Evolutionary conservation across 37 sponge, comb jelly and placozoan genomes (phyloP).

Genomic region (Theonella swinhoei): DNA sequence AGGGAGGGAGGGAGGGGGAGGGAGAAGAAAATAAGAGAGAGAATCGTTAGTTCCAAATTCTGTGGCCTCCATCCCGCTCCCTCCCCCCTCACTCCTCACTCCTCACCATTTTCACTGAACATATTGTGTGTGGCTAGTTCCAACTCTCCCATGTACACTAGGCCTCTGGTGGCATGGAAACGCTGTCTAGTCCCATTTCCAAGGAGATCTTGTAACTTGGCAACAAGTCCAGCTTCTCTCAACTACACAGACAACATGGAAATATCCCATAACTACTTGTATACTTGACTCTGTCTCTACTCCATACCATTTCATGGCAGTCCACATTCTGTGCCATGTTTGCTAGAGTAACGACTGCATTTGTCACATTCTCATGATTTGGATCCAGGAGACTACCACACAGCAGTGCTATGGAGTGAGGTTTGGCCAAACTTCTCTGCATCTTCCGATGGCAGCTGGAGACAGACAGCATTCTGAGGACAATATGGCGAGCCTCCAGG

Average conservation of each 20-base stretch:
- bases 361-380: conserved; percentile 68
- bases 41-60: neutral
- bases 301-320: conserved; percentile 60
- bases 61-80: neutral
- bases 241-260: conserved; percentile 11
- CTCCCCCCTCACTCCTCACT: neutral
- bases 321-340: conserved; percentile 62
- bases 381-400: conserved; percentile 12
- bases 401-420: conserved; percentile 42
- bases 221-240: conserved; percentile 15
- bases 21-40: neutral
- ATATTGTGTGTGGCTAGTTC: conserved; percentile 39
- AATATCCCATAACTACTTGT: neutral
- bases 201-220: conserved; percentile 34
- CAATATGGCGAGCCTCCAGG: conserved; percentile 65
- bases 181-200: conserved; percentile 38
- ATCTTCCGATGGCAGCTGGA: conserved; percentile 67
- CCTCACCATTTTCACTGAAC: conserved; percentile 10
- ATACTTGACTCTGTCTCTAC: neutral
- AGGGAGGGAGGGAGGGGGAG: neutral
- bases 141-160: conserved; percentile 78
- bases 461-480: conserved; percentile 74
- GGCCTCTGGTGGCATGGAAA: conserved; percentile 67
- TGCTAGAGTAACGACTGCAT: conserved; percentile 70
- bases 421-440: conserved; percentile 38